A percentile compares a stretch with the other conserved stretches of the same genome.
These are phyloP conservation scores for Tenthredo mesomela DNA, from an alignment of 2,888 invertebrate genomes.

Conservation along the genomic window DNA sequence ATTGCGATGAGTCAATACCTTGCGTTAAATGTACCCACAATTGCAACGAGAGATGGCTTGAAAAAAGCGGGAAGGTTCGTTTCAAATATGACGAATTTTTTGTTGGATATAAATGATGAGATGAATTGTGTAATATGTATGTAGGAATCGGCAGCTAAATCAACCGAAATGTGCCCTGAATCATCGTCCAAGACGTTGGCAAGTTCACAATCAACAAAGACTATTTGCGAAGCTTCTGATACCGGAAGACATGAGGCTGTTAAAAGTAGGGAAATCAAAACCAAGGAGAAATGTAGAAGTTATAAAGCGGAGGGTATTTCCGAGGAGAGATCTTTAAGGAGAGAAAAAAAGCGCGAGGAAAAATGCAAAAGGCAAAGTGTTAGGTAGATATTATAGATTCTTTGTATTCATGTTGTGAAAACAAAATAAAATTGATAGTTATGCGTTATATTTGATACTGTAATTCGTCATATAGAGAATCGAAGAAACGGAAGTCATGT, in stretches of 20 bases:
- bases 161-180: not conserved
- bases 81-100: not conserved
- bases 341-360: not conserved
- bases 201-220: not conserved
- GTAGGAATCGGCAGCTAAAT: not conserved
- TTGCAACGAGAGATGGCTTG: conserved; percentile 32
- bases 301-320: not conserved
- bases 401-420: not conserved
- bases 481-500: not conserved
- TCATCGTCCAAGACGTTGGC: not conserved
- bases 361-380: not conserved
- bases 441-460: not conserved
- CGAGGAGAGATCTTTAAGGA: not conserved
- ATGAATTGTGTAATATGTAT: not conserved
- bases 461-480: not conserved
- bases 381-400: not conserved
- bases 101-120: not conserved
- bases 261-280: not conserved
- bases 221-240: not conserved
- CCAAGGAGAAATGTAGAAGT: not conserved
- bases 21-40: conserved; percentile 38
- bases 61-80: conserved; percentile 16
- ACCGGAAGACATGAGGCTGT: not conserved
- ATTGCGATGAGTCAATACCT: conserved; percentile 1
- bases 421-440: not conserved